Evolutionary conservation across 2,888 invertebrate genomes (phyloP), one percentile per base, ranked within the genome.

Genomic region (Lissocephala sabroskyi): DNA sequence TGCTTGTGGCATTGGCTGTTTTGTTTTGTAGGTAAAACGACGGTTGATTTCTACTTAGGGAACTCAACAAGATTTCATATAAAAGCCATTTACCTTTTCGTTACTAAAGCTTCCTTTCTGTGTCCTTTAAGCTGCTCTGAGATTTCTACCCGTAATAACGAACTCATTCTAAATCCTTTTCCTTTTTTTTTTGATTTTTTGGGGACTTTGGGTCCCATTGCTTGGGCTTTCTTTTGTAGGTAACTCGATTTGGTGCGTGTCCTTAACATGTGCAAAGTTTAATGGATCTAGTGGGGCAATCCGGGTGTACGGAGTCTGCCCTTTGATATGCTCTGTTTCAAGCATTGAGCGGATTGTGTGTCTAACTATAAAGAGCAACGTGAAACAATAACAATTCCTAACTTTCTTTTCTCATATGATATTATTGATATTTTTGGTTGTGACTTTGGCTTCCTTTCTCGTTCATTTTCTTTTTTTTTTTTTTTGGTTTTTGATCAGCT

Each of bases 391-490:
- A 70, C 63, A 62, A 57, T 46, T 60, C 58, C 45, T n/a, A n/a
- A n/a, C n/a, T 47, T 62, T 52, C 30, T 41, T 52, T 45, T 39
- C 73, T 76, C 82, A 84, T 84, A 84, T 84, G 84, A 83, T 84
- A 79, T 81, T 81, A 56, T 58, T 80, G 84, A 84, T 84, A 84
- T 84, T 83, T 68, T 83, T 84, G 83, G 84, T 84, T 84, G 83
- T 58, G 37, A 13, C 50, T 50, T 51, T 45, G 42, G n/a, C 57
- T 51, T 49, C 56, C n/a, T n/a, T 53, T 42, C 13, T 32, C 13
- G 11, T 30, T 19, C 6, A 11, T 37, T 41, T 41, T 14, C 1
- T 26, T 32, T 30, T 7, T 47, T 56, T 60, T 62, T 60, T 62
- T 57, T 51, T 49, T 55, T 3, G 18, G 36, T 68, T 68, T 68